Evolutionary conservation across 2,113 vertebrate genomes (phyloP).

Genomic region (Candoia aspera): DNA sequence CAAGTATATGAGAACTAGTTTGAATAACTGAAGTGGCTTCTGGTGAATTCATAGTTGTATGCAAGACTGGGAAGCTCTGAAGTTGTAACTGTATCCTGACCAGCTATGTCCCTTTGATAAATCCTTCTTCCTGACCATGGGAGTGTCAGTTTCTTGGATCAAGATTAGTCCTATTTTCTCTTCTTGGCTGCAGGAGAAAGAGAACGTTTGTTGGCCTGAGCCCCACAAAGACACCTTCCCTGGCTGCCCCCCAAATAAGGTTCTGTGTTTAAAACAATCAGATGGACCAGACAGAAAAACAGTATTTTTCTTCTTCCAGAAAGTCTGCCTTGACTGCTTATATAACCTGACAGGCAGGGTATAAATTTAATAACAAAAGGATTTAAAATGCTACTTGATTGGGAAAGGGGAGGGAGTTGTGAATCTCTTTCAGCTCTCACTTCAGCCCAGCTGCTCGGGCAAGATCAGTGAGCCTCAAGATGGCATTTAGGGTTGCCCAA

Average conservation of each 20-base stretch:
- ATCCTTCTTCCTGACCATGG: background rate
- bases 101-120: background rate
- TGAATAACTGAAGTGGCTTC: background rate
- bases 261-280: background rate
- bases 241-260: too few species aligned
- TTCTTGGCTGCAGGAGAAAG: background rate
- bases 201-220: background rate
- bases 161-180: background rate
- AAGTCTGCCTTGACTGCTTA: background rate
- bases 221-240: too few species aligned
- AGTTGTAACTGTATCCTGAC: background rate
- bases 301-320: background rate
- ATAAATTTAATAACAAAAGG: background rate
- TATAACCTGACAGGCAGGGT: background rate
- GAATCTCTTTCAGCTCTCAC: background rate
- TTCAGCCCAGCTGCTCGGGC: background rate
- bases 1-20: background rate
- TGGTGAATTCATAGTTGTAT: background rate
- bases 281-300: background rate
- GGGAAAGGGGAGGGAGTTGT: background rate
- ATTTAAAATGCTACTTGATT: background rate
- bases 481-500: background rate
- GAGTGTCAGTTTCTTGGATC: background rate
- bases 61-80: background rate
- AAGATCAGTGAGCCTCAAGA: background rate